Base-by-base conservation (phyloP, 64 coral and sea anemone genomes). In the Porites lutea region DNA sequence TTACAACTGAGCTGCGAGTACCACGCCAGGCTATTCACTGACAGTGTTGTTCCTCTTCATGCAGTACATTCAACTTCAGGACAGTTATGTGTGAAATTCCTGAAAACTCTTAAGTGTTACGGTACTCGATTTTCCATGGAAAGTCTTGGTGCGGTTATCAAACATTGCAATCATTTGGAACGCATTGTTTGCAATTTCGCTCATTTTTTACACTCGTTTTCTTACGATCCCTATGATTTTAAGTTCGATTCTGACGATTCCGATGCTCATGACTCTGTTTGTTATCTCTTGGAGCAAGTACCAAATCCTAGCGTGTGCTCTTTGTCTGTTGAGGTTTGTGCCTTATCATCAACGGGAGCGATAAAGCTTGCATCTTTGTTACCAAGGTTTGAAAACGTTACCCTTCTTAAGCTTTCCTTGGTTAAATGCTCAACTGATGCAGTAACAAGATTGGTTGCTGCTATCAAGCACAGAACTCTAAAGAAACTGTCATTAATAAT, bases 41-140 rank as follows among this genome's bases (percentile, higher is more conserved):
- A 57, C 7, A 57, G 7, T 57, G 54, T 9, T 57, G 54, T 57
- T 57, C 12, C 11, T 10, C 43, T 7, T 0, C 12, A 23, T 11
- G 4, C 78, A 27, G 55, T 11, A 74, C 2, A 74, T 74, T 74
- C 12, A 10, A 11, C 2, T 8, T 80, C 78, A 4, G 4, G 5
- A 80, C 7, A 27, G 13, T 80, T 18, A 11, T 61, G 78, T 80
- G 27, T 80, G 19, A 61, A 80, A 60, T 80, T 80, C 27, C 45
- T 80, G 61, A 22, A 12, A 72, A 45, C 23, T 72, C 70, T 72
- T 9, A 6, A 7, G 4, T 57, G 54, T 8, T 0, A 48, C 3
- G 6, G 27, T 47, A 45, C 3, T 73, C 27, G 48, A 47, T 19
- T 7, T 8, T 15, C 10, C 3, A 11, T 60, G 22, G 27, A 80